These are phyloP conservation scores for Hemaris fuciformis DNA, from an alignment of 2,888 invertebrate species.

Conservation along the genomic window DNA sequence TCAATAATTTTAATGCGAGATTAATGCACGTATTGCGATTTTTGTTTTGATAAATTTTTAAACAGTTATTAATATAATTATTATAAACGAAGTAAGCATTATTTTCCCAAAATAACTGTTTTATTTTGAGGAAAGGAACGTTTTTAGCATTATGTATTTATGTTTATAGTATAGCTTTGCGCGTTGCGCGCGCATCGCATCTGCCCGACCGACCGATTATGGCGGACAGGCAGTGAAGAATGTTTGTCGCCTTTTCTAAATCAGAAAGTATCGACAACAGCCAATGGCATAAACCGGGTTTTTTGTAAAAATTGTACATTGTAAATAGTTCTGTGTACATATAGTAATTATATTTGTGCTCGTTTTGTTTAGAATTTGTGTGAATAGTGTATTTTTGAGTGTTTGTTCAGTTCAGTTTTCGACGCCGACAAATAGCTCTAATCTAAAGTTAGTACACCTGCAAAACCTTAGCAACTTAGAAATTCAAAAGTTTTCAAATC, in stretches of 20 bases:
- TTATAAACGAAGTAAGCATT: no score
- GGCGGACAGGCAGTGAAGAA: conserved; percentile 79
- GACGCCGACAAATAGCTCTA: conserved; percentile 81
- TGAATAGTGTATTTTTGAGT: conserved; percentile 83
- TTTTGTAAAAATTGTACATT: conserved; percentile 85
- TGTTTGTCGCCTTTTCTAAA: conserved; percentile 79
- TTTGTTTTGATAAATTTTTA: no score
- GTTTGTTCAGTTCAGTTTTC: conserved; percentile 82
- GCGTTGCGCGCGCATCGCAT: conserved; percentile 82
- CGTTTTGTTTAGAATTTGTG: conserved; percentile 82
- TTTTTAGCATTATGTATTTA: conserved; percentile 47
- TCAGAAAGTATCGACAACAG: conserved; percentile 84
- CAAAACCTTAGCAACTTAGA: conserved; percentile 57
- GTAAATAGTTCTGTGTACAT: conserved; percentile 88
- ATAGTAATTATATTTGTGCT: conserved; percentile 86
- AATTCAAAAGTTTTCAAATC: conserved; percentile 42
- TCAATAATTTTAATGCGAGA: no score
- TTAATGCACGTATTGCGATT: no score
- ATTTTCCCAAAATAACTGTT: neutral
- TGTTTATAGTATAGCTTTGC: conserved; percentile 76
- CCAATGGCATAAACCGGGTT: conserved; percentile 85
- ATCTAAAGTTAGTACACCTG: conserved; percentile 71
- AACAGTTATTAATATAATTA: no score
- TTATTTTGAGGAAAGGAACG: conserved; percentile 21
- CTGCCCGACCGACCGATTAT: conserved; percentile 79